Evolutionary conservation across 2,113 vertebrate genomes (phyloP), one percentile per base, ranked within the genome.

Genomic region (Crocuta crocuta): DNA sequence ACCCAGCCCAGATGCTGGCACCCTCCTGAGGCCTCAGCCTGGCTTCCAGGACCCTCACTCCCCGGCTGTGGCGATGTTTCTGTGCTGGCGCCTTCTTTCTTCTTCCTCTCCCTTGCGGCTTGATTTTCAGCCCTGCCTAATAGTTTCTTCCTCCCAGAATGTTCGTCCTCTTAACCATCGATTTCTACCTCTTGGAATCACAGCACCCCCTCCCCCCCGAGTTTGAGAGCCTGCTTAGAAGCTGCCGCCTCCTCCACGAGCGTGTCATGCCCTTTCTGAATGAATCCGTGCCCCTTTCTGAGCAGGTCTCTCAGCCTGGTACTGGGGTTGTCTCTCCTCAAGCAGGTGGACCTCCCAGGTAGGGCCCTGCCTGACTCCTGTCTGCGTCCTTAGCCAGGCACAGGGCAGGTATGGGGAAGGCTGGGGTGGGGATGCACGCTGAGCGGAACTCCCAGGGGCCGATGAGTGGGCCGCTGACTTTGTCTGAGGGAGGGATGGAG

Each of bases 401-500:
- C 4, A 43, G 84, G 73, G 50, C 53, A 92, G 31, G 63, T 8
- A 2, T 21, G 24, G 53, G 17, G 55, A 35, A 45, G 91, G 45
- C 5, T 68, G 65, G 16, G n/a, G 6, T n/a, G 48, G 33, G 5
- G 28, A 5, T 0, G 4, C 21, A 43, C n/a, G 24, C 78, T 84
- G 91, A 65, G 12, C 1, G 7, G 43, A 61, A 33, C 74, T n/a
- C 21, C 19, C 35, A 26, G 55, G 43, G 4, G 26, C 53, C 76
- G 50, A 12, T 31, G 19, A 55, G 33, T 26, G 31, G 3, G 7
- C 61, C 10, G 0, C 78, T 74, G 61, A n/a, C 79, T 71, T 85
- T 87, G 66, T 35, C 5, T n/a, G 66, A 28, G 33, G 13, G 28
- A 45, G 39, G 12, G 19, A 11, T 65, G 24, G 10, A 28, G 16